Percentiles rank a stretch among this genome's conserved stretches.
These are phyloP conservation scores for Marmota monax DNA, from an alignment of 2,113 vertebrate genomes.

Conservation along the genomic window DNA sequence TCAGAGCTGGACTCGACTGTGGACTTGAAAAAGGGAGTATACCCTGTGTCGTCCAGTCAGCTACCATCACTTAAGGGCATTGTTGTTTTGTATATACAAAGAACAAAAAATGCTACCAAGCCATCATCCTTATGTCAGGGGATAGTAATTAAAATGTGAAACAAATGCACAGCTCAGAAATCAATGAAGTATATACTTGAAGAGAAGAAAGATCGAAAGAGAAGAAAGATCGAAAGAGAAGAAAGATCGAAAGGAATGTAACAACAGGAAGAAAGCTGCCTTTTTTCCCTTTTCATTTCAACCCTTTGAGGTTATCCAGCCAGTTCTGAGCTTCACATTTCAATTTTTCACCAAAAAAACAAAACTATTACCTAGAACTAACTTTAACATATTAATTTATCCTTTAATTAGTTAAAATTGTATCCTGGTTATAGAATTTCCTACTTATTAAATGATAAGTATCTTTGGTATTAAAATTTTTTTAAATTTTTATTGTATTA, in stretches of 20 bases:
- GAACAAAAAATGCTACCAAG: background rate
- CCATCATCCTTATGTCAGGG: background rate
- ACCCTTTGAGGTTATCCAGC: background rate
- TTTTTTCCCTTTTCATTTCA: conserved; percentile 43
- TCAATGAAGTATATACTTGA: background rate
- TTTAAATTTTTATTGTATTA: background rate
- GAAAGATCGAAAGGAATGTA: background rate
- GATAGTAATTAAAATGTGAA: conserved; percentile 18
- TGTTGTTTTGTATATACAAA: background rate
- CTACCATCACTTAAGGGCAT: background rate
- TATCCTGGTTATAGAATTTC: background rate
- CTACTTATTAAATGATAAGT: background rate
- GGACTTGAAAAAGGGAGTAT: background rate
- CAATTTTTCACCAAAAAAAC: background rate
- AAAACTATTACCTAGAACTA: background rate
- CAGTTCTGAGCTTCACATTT: conserved; percentile 27
- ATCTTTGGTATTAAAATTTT: background rate
- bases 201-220: background rate
- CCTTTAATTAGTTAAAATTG: conserved; percentile 32
- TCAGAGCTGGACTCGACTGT: background rate
- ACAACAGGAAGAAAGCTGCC: background rate
- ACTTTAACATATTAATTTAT: background rate
- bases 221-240: background rate
- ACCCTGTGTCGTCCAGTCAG: background rate
- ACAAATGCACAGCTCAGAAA: background rate